Evolutionary conservation across 2,797 vertebrate genomes (phyloP).

Genomic region (Macroramphosus scolopax): DNA sequence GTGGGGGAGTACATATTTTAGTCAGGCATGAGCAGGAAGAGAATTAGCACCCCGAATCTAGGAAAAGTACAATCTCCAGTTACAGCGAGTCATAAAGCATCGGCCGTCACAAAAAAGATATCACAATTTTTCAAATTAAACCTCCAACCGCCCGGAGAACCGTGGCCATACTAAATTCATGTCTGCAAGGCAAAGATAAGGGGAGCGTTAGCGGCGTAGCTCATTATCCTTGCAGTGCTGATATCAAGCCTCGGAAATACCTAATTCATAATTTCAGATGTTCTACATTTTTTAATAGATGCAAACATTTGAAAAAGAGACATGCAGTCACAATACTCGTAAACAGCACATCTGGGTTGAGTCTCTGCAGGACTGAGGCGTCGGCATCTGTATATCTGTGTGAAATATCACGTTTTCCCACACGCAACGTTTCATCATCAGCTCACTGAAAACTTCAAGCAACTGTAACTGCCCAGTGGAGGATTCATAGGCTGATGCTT

Average conservation of each 20-base stretch:
- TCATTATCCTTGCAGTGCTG: not conserved
- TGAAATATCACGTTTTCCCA: not conserved
- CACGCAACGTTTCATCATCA: not conserved
- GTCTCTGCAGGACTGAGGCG: no score
- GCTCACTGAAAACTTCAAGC: not conserved
- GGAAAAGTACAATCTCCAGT: constrained; percentile 5
- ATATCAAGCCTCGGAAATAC: constrained; percentile 10
- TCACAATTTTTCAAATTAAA: constrained; percentile 10
- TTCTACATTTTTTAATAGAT: no score
- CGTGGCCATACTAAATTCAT: not conserved
- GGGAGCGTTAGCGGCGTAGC: constrained; percentile 2
- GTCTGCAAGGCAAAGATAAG: constrained; percentile 19
- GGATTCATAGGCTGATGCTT: not conserved
- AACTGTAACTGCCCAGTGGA: no score
- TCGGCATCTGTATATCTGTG: no score
- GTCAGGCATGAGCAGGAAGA: constrained; percentile 20
- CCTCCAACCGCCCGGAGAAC: not conserved
- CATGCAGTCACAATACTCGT: no score
- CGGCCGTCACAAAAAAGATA: constrained; percentile 11
- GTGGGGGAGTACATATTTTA: constrained; percentile 40
- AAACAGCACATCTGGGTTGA: no score
- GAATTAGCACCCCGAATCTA: not conserved
- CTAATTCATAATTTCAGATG: no score
- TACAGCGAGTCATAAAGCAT: constrained; percentile 21
- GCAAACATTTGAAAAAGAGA: no score